phyloP scores from a whole-genome alignment of 2,113 vertebrate species.

The Muntiacus muntjak region DNA sequence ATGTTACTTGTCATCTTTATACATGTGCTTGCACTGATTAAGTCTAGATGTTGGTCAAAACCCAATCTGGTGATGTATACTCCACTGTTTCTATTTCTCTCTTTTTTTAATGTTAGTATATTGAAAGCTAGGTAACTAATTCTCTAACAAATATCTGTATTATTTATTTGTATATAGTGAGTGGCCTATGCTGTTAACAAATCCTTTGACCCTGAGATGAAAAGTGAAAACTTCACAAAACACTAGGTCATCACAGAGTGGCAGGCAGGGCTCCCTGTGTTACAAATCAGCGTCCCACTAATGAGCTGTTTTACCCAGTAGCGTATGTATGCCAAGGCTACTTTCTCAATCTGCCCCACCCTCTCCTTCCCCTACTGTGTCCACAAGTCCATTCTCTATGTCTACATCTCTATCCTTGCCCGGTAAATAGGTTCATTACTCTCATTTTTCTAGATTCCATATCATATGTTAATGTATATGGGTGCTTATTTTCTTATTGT shows the following conservation, averaged over 20 bases:
- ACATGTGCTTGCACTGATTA: background rate
- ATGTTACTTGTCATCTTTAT: background rate
- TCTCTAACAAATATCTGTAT: background rate
- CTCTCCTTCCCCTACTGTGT: background rate
- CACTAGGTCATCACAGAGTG: background rate
- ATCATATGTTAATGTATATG: background rate
- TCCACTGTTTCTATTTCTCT: background rate
- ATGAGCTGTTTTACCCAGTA: background rate
- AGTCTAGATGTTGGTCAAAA: background rate
- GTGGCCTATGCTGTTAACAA: background rate
- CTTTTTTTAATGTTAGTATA: background rate
- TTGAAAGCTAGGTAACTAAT: background rate
- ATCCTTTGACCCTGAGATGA: background rate
- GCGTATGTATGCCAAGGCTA: fast-evolving
- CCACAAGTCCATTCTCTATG: background rate
- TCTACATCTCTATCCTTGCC: background rate
- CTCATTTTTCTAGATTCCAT: background rate
- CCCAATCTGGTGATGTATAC: background rate
- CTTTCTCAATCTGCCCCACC: background rate
- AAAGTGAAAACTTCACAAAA: background rate
- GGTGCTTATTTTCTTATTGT: background rate
- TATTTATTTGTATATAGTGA: background rate
- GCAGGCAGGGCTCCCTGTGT: background rate
- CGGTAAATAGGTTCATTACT: background rate
- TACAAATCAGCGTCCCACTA: background rate